Base-by-base conservation (phyloP, 2,888 invertebrate genomes). In the Drosophila dives region DNA sequence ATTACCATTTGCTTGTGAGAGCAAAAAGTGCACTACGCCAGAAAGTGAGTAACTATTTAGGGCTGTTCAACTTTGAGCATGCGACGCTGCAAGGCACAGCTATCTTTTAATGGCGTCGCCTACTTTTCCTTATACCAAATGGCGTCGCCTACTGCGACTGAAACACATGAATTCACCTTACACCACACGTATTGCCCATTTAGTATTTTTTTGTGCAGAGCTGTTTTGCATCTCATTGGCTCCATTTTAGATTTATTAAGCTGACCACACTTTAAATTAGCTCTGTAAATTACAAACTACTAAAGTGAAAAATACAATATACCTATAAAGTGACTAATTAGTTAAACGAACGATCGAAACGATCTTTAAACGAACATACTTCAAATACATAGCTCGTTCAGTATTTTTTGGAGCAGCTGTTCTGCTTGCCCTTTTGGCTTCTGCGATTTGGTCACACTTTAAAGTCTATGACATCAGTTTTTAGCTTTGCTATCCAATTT, bases 381-480 rank as follows among this genome's bases (percentile, higher is more conserved):
- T 54, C 1, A 34, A 50, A 34, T 34, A 6, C 3, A 6, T 36
- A 15, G 3, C 10, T 6, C 20, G 42, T 12, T 23, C 29, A 59
- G 70, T 70, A 75, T 67, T 54, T 58, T 48, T 11, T 38, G 2
- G 12, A 33, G 2, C 34, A 72, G 67, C 67, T 77, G 67, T 10
- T 32, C 67, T 77, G 67, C 12, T 32, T 15, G 17, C 5, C 11
- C 20, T 66, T 4, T 7, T 17, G 0, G 12, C 40, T 20, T 23
- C 8, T 42, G 26, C 11, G 3, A 5, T 20, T 26, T 42, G 69
- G 77, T n/a, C 69, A 61, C 59, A 77, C 64, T 64, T 49, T 54
- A 11, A 23, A 48, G 32, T 51, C 48, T 64, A 78, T 77, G 77
- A 77, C 77, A 77, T 77, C 77, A 77, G 77, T 74, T 70, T 45